Conservation (phyloP, 2,888 invertebrate genomes). For the Ecliptopera silaceata region DNA sequence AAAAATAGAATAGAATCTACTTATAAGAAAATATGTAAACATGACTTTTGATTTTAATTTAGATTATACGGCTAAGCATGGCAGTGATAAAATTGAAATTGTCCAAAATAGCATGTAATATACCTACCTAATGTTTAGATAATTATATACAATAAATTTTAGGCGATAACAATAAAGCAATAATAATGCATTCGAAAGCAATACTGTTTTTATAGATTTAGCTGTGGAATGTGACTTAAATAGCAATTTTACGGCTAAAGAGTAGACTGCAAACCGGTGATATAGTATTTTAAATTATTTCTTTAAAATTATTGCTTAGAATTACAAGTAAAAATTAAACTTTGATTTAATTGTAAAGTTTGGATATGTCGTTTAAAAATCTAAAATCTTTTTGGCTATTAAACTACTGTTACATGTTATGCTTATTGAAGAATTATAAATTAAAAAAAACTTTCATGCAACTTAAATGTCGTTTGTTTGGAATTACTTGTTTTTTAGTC, state of each 20-base stretch:
- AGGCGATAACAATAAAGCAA: slow-evolving; percentile 48
- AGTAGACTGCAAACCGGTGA: slow-evolving; percentile 71
- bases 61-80: slow-evolving; percentile 33
- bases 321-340: slow-evolving; percentile 33
- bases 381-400: slow-evolving; percentile 23
- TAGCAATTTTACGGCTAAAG: slow-evolving; percentile 54
- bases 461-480: not conserved
- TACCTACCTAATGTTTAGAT: slow-evolving; percentile 31
- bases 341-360: slow-evolving; percentile 10
- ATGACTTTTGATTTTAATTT: slow-evolving; percentile 17
- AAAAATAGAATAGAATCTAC: not conserved
- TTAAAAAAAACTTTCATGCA: not conserved
- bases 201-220: slow-evolving; percentile 57
- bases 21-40: slow-evolving; percentile 5
- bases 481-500: slow-evolving; percentile 9
- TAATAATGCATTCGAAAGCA: slow-evolving; percentile 49
- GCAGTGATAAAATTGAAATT: slow-evolving; percentile 60
- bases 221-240: slow-evolving; percentile 48
- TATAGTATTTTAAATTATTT: slow-evolving; percentile 55
- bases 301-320: slow-evolving; percentile 48
- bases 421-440: slow-evolving; percentile 11
- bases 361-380: slow-evolving; percentile 8
- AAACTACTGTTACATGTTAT: slow-evolving; percentile 13
- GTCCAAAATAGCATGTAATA: slow-evolving; percentile 65
- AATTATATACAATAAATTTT: slow-evolving; percentile 30